phyloP scores from a whole-genome alignment of 2,113 vertebrate species.

The Toxostoma redivivum region DNA sequence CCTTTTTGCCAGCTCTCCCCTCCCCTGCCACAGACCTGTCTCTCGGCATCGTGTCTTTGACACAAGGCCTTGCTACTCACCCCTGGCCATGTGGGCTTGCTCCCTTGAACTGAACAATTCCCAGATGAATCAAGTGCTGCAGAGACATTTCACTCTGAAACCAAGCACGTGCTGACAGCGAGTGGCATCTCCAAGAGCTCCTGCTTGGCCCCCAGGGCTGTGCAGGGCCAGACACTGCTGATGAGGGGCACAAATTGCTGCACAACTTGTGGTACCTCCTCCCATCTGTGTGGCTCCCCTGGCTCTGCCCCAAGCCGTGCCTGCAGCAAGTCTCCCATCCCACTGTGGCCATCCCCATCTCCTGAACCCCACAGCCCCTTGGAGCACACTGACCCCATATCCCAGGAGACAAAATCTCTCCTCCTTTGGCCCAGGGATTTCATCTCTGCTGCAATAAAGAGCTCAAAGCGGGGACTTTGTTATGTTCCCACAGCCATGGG shows the following conservation, averaged over 20 bases:
- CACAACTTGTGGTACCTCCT: background rate
- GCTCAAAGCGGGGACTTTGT: background rate
- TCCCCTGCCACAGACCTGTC: background rate
- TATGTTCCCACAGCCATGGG: background rate
- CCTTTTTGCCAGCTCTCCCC: background rate
- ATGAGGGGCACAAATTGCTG: background rate
- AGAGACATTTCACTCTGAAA: background rate
- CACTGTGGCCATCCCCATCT: background rate
- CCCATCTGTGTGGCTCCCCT: background rate
- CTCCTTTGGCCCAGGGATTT: background rate
- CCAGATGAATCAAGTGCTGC: background rate
- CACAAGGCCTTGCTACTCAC: background rate
- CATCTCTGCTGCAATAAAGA: background rate
- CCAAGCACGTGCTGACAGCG: background rate
- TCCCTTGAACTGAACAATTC: background rate
- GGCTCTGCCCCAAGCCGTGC: background rate
- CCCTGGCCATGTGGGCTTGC: background rate
- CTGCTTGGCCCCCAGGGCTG: background rate
- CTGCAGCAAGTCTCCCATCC: background rate
- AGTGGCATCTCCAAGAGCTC: background rate
- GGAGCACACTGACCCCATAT: background rate
- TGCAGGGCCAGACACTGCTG: background rate
- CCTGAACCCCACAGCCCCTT: rapidly evolving
- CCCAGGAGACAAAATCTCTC: background rate
- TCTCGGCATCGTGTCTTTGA: background rate